Evolutionary conservation across 1,140 invertebrate species (phyloP), one percentile per base, ranked within the genome.

Genomic region (Fragariocoptes setiger): DNA sequence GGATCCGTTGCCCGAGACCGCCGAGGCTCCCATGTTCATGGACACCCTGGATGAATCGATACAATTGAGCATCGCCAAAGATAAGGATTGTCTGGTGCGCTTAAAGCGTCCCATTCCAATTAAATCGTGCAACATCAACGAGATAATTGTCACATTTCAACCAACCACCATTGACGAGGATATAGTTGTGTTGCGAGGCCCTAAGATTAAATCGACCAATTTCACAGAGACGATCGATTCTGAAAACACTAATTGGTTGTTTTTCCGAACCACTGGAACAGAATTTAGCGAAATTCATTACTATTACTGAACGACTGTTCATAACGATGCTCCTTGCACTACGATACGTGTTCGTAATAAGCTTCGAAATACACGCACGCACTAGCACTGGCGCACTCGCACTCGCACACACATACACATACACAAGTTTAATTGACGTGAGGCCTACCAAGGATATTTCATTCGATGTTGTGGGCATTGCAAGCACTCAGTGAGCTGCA

Each of bases 71-170:
- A 47, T 49, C 15, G 40, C 48, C 8, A 51, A 49, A 17, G 51
- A 53, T n/a, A 53, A 52, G 36, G 51, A 53, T 37, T 50, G 50
- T 25, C 39, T 44, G 21, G 36, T 53, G 17, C 46, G 46, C 37
- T 39, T 53, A 3, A 46, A 46, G 17, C 50, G 49, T 25, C 51
- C 51, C n/a, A 49, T 53, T 18, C 42, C 35, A 37, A 43, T 51
- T 3, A 44, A 47, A 19, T 49, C 47, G 21, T 51, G 51, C 2
- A 31, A 53, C 13, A 45, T 48, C 18, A 50, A 48, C 20, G 51
- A 51, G 37, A 19, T 53, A 17, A n/a, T 42, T 20, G 20, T 47
- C 3, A 47, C 46, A 17, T 47, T 47, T 39, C 46, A 46, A 38
- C 38, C 41, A 15, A 22, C 43, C n/a, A 21, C 40, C 3, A 13